Conservation (phyloP, 2,113 vertebrate genomes). For the Ictalurus furcatus region DNA sequence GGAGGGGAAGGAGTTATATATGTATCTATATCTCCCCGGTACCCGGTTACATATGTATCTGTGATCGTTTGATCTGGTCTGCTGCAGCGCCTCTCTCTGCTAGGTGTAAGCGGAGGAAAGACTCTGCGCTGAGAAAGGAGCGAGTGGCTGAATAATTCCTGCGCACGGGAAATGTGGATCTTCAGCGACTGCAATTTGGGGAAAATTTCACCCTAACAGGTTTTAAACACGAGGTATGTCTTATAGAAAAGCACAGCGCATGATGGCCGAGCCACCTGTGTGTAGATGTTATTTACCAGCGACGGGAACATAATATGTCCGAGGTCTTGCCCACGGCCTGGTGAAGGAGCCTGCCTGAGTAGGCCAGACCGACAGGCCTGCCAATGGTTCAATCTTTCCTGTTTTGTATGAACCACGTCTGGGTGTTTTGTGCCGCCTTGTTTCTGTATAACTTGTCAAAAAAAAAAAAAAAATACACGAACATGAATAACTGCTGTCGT, state of each 20-base stretch:
- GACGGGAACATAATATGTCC: not conserved
- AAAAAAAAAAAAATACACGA: not conserved
- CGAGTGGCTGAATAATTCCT: not conserved
- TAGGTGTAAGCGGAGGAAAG: no score
- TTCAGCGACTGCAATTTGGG: not conserved
- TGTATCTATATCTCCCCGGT: no score
- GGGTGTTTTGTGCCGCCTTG: not conserved
- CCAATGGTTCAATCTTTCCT: not conserved
- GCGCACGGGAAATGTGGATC: not conserved
- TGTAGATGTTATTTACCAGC: not conserved
- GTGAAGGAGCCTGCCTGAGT: not conserved
- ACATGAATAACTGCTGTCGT: no score
- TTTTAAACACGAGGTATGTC: conserved; percentile 45
- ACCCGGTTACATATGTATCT: not conserved
- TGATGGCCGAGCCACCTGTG: not conserved
- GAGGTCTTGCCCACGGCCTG: not conserved
- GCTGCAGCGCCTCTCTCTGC: not conserved
- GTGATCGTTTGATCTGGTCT: conserved; percentile 18
- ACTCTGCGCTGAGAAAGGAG: not conserved
- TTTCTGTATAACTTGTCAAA: not conserved
- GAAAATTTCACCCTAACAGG: conserved; percentile 13
- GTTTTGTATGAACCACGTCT: not conserved
- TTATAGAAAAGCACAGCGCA: not conserved
- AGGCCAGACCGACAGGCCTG: not conserved
- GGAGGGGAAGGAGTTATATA: no score